These are phyloP conservation scores for Rhinichthys osculus DNA, from an alignment of 2,797 vertebrate species.

Conservation along the genomic window DNA sequence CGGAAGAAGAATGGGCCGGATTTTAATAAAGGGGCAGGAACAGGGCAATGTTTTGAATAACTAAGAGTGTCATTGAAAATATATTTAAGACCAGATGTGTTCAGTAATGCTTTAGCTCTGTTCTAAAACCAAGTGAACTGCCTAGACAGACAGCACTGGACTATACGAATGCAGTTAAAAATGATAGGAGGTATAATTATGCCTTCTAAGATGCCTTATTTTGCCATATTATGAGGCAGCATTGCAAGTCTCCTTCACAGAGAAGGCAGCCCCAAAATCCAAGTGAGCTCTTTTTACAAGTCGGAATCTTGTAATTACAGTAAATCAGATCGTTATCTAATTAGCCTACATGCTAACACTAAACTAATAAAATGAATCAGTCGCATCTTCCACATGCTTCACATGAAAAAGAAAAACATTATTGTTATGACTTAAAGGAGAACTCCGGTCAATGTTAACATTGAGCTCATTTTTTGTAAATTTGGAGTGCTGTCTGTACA, in stretches of 20 bases:
- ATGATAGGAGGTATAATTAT: not conserved
- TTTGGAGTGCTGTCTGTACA: too few species aligned
- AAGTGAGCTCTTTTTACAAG: not conserved
- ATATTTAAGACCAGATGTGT: constrained; percentile 31
- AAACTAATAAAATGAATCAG: not conserved
- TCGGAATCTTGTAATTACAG: not conserved
- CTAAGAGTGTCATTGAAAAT: constrained; percentile 37
- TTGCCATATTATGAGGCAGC: not conserved
- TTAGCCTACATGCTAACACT: not conserved
- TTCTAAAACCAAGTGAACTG: constrained; percentile 1
- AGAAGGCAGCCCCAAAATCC: not conserved
- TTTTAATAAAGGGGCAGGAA: constrained; percentile 49
- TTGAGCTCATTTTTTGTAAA: too few species aligned
- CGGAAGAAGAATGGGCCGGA: constrained; percentile 31
- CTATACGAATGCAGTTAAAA: not conserved
- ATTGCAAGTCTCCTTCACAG: not conserved
- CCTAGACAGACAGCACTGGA: not conserved
- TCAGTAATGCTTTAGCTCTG: not conserved
- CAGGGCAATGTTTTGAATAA: constrained; percentile 45
- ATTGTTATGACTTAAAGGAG: not conserved
- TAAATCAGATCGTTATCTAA: too few species aligned
- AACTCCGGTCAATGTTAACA: too few species aligned
- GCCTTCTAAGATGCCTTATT: not conserved
- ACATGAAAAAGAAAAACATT: not conserved
- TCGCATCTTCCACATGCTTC: not conserved